Evolutionary conservation across 1,140 invertebrate species (phyloP).

Genomic region (Portunus trituberculatus): DNA sequence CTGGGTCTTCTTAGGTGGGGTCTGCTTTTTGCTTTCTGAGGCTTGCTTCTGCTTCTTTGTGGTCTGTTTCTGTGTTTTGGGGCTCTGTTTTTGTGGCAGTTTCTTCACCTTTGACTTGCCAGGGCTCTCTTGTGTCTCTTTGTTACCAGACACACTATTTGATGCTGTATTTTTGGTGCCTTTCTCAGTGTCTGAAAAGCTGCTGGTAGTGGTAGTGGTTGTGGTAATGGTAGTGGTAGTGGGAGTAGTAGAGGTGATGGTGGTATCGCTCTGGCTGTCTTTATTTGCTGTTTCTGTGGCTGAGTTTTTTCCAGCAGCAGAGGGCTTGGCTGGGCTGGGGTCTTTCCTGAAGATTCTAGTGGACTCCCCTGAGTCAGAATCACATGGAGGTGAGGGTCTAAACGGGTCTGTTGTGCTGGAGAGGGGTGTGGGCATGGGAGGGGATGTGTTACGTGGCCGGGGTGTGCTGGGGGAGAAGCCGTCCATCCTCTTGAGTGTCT

Average conservation of each 20-base stretch:
- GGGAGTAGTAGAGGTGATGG: too few species aligned
- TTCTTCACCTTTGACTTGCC: not conserved
- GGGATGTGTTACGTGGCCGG: not conserved
- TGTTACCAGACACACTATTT: not conserved
- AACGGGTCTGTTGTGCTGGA: not conserved
- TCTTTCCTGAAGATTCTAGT: not conserved
- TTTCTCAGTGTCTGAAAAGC: not conserved
- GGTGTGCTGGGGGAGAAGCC: conserved; percentile 37
- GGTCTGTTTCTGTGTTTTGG: not conserved
- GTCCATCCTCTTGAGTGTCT: conserved; percentile 60
- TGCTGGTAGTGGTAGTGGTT: not conserved
- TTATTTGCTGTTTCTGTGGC: not conserved
- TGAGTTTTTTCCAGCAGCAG: not conserved
- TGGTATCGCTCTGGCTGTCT: not conserved
- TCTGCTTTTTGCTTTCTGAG: not conserved
- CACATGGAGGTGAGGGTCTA: not conserved
- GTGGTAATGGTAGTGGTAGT: not conserved
- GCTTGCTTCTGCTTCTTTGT: not conserved
- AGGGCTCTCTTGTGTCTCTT: not conserved
- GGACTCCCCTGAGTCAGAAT: not conserved
- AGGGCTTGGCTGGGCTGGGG: not conserved
- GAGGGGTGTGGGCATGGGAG: not conserved
- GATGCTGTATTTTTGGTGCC: not conserved
- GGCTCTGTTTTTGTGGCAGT: not conserved
- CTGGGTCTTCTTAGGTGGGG: not conserved